Percentiles rank a stretch among this genome's conserved stretches.
Conservation (phyloP, 1,140 invertebrate genomes). For the Oncopodura yosiiana region DNA sequence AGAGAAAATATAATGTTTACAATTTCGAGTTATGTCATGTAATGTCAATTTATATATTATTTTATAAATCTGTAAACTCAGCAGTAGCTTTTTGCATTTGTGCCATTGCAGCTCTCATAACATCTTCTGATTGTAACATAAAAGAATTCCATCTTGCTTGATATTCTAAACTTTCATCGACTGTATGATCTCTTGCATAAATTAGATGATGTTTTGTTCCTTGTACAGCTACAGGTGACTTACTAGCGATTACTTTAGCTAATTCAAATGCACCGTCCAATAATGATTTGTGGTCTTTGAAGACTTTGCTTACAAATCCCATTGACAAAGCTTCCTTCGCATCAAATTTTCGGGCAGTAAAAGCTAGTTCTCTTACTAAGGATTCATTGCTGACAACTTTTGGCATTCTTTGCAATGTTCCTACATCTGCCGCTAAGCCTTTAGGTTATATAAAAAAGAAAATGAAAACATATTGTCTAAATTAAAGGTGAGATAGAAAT, state of each 20-base stretch:
- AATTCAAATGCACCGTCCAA: constrained; percentile 58
- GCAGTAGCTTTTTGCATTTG: constrained; percentile 53
- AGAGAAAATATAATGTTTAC: too few species aligned
- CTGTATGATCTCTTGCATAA: constrained; percentile 77
- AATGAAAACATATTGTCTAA: too few species aligned
- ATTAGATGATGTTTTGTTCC: constrained; percentile 71
- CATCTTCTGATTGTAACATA: constrained; percentile 85
- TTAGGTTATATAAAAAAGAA: too few species aligned
- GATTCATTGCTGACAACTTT: constrained; percentile 83
- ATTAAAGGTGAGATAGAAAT: too few species aligned
- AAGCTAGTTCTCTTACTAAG: constrained; percentile 73
- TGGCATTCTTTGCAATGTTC: constrained; percentile 85
- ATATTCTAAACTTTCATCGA: constrained; percentile 73
- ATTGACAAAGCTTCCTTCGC: constrained; percentile 65
- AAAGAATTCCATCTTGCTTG: constrained; percentile 74
- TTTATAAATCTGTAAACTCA: constrained; percentile 23
- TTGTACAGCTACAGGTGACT: constrained; percentile 91
- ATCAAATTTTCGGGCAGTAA: constrained; percentile 70
- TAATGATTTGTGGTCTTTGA: constrained; percentile 58
- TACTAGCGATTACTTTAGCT: constrained; percentile 69
- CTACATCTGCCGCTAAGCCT: constrained; percentile 94
- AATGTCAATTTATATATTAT: too few species aligned
- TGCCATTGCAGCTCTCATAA: constrained; percentile 66
- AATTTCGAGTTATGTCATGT: too few species aligned
- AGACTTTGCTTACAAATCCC: constrained; percentile 67